Evolutionary conservation across 2,113 vertebrate genomes (phyloP).

Genomic region (Myrmophylax atrothorax): DNA sequence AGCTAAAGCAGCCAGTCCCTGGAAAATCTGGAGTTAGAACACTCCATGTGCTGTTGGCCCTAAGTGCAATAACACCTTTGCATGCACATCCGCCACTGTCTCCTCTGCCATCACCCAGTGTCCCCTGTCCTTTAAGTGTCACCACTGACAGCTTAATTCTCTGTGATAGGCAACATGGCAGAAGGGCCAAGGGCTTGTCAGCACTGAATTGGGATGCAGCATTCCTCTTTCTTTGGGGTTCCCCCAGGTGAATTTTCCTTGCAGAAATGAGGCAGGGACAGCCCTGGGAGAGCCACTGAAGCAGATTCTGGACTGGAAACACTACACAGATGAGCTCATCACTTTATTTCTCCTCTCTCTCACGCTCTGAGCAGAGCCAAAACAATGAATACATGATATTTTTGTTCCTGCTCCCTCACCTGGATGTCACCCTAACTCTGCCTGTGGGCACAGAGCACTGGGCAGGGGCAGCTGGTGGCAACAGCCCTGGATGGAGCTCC

Average conservation of each 20-base stretch:
- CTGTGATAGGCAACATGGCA: background rate
- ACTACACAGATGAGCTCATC: background rate
- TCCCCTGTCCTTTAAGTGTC: background rate
- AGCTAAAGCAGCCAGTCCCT: background rate
- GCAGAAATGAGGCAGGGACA: background rate
- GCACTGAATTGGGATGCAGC: background rate
- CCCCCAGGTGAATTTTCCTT: background rate
- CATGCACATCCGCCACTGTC: background rate
- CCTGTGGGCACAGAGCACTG: background rate
- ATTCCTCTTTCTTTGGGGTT: background rate
- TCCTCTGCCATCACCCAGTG: background rate
- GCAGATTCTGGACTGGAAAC: background rate
- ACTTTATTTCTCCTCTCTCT: background rate
- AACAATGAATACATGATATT: background rate
- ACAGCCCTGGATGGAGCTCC: background rate
- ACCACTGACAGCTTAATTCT: background rate
- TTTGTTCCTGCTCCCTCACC: background rate
- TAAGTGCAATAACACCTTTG: too few species aligned
- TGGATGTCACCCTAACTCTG: background rate
- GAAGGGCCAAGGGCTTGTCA: background rate
- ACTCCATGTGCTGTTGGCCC: too few species aligned
- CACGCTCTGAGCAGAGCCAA: background rate
- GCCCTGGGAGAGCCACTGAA: background rate
- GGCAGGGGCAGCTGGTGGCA: background rate
- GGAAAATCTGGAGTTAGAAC: background rate